These are phyloP conservation scores for Chunga burmeisteri DNA, from an alignment of 2,113 vertebrate genomes.

Conservation along the genomic window DNA sequence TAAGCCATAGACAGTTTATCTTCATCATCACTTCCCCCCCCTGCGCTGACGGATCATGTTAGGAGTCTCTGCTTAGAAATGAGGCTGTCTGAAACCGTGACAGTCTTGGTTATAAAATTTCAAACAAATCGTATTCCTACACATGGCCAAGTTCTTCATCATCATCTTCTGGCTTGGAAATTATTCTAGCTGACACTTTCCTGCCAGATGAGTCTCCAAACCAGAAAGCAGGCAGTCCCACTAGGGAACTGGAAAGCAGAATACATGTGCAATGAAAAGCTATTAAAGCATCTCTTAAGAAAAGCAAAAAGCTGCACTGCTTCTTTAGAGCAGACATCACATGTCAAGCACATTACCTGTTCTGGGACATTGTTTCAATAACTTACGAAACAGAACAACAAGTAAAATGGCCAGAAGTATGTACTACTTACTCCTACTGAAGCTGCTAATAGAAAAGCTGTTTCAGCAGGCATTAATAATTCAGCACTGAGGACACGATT, in stretches of 20 bases:
- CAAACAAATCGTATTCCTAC: not conserved
- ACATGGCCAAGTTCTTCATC: not conserved
- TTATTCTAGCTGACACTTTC: not conserved
- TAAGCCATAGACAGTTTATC: constrained; percentile 27
- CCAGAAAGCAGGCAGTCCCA: not conserved
- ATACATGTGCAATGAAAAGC: not conserved
- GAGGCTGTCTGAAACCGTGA: not conserved
- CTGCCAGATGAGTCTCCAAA: not conserved
- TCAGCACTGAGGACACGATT: not conserved
- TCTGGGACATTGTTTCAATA: not conserved
- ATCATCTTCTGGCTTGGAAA: not conserved
- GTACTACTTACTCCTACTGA: not conserved
- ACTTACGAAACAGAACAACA: not conserved
- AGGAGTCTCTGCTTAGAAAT: not conserved
- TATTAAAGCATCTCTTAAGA: not conserved
- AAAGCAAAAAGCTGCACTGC: not conserved
- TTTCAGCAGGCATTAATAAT: constrained; percentile 6
- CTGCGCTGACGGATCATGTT: not conserved
- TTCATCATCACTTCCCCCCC: not conserved
- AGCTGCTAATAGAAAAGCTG: not conserved
- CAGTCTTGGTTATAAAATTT: not conserved
- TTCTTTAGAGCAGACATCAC: not conserved
- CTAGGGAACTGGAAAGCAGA: not conserved
- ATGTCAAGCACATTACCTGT: not conserved
- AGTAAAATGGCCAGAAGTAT: not conserved